Evolutionary conservation across 2,797 vertebrate species (phyloP).

Genomic region (Galaxias olidus): DNA sequence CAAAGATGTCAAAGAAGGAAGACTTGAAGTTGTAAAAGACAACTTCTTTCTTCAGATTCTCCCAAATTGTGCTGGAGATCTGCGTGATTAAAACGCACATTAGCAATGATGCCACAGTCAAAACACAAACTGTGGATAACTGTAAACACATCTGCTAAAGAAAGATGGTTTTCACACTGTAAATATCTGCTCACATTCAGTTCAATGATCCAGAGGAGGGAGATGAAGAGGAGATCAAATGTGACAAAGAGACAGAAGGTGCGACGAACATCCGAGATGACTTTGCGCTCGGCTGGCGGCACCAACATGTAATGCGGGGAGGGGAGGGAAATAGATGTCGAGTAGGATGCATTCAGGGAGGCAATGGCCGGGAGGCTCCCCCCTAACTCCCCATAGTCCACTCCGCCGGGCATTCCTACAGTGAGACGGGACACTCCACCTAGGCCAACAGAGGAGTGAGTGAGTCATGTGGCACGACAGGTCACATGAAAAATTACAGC

Average conservation of each 20-base stretch:
- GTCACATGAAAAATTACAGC: not conserved
- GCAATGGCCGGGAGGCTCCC: constrained; percentile 88
- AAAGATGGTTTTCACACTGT: not conserved
- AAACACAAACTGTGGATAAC: not conserved
- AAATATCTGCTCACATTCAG: constrained; percentile 83
- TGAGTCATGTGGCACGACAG: not conserved
- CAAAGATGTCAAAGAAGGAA: constrained; percentile 97
- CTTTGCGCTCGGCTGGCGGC: constrained; percentile 65
- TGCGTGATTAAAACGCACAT: constrained; percentile 51
- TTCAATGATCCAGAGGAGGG: constrained; percentile 95
- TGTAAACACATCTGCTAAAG: not conserved
- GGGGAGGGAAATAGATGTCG: constrained; percentile 77
- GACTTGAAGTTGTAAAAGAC: constrained; percentile 81
- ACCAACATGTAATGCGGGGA: constrained; percentile 65
- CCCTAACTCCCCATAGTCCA: constrained; percentile 79
- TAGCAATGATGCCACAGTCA: not conserved
- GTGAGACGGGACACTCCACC: constrained; percentile 27
- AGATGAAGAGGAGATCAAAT: constrained; percentile 95
- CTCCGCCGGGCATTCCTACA: constrained; percentile 74
- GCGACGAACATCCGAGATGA: constrained; percentile 92
- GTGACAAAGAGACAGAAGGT: constrained; percentile 99
- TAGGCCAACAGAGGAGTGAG: constrained; percentile 14
- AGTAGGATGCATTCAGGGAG: constrained; percentile 84
- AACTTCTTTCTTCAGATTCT: constrained; percentile 82
- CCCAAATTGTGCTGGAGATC: constrained; percentile 81